These are phyloP conservation scores for Proctacanthus coquilletti DNA, from an alignment of 1,140 invertebrate species.

Conservation along the genomic window DNA sequence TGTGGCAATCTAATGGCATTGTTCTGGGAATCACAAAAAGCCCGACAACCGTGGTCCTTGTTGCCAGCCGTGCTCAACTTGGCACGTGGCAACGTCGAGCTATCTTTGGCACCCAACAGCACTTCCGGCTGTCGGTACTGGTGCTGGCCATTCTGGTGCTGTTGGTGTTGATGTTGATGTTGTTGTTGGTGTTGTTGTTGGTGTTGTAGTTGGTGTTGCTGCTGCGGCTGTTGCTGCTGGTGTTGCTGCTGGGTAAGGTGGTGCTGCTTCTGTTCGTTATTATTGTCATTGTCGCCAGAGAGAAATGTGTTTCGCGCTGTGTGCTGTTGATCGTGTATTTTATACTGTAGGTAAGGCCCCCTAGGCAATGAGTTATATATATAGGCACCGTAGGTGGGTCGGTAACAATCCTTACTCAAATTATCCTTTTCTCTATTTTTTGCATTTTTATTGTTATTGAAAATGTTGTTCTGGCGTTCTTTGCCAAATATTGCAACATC, in stretches of 20 bases:
- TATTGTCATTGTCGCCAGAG: constrained; percentile 3
- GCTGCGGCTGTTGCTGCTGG: neutral
- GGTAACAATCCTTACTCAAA: constrained; percentile 1
- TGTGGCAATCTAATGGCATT: no score
- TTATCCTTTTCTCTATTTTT: neutral
- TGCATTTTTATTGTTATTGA: neutral
- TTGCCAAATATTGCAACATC: no score
- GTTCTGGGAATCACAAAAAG: no score
- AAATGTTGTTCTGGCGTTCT: neutral
- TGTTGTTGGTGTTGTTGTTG: neutral
- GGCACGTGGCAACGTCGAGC: neutral
- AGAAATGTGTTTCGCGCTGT: no score
- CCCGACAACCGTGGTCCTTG: no score
- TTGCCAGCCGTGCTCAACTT: no score
- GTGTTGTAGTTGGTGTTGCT: constrained; percentile 1
- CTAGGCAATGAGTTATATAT: constrained; percentile 3
- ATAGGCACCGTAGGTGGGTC: constrained; percentile 8
- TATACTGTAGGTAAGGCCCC: constrained; percentile 10
- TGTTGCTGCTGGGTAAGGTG: constrained; percentile 3
- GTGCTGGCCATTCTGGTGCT: neutral
- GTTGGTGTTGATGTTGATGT: constrained; percentile 1
- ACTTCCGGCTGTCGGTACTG: neutral
- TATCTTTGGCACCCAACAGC: neutral
- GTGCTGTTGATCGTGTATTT: constrained; percentile 3
- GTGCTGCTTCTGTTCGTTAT: constrained; percentile 2